These are phyloP conservation scores for Morone chrysops DNA, from an alignment of 2,113 vertebrate genomes.

Conservation along the genomic window DNA sequence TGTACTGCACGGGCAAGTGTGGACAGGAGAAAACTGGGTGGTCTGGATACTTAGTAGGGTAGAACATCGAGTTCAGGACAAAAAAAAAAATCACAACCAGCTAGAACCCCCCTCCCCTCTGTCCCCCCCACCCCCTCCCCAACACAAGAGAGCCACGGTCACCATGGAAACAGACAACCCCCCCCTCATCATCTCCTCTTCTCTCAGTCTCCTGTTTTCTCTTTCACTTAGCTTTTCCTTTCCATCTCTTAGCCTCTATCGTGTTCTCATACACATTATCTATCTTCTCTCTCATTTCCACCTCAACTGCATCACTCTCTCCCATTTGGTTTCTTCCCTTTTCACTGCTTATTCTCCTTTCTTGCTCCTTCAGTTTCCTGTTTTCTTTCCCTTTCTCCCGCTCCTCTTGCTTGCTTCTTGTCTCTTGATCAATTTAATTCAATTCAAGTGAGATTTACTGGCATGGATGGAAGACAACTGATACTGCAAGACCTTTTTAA, in stretches of 20 bases:
- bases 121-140: too few relatives aligned
- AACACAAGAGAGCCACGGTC: slow-evolving; percentile 22
- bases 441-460: slow-evolving; percentile 14
- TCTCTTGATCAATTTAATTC: slow-evolving; percentile 21
- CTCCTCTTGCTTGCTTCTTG: neutral
- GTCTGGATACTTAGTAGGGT: neutral
- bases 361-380: too few relatives aligned
- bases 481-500: slow-evolving; percentile 9
- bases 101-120: too few relatives aligned
- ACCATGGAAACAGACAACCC: slow-evolving; percentile 62
- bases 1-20: neutral
- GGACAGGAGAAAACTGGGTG: neutral
- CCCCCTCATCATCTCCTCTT: slow-evolving; percentile 24
- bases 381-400: neutral
- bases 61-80: slow-evolving; percentile 33
- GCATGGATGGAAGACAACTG: neutral
- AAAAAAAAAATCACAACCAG: neutral
- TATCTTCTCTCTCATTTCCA: neutral
- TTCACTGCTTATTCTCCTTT: neutral
- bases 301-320: neutral
- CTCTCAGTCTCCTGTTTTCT: slow-evolving; percentile 43
- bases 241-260: slow-evolving; percentile 10
- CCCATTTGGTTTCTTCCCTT: neutral
- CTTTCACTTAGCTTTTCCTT: slow-evolving; percentile 25
- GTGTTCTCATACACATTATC: slow-evolving; percentile 7